Conservation (phyloP, 2,797 vertebrate genomes). For the Arctocebus calabarensis region DNA sequence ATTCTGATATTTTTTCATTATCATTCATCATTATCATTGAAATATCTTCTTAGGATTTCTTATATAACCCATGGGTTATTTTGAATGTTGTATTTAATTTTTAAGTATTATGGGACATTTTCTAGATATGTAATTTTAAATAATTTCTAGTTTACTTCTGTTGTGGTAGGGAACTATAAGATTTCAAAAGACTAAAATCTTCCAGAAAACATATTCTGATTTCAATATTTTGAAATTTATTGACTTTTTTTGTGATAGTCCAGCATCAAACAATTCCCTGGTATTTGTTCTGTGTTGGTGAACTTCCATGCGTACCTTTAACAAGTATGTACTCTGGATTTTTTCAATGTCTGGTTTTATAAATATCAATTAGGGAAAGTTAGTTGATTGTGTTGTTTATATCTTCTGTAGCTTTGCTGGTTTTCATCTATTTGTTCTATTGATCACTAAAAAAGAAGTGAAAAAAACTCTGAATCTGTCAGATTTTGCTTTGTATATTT, state of each 20-base stretch:
- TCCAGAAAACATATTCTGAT: background rate
- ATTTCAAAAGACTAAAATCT: background rate
- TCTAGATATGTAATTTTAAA: background rate
- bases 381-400: background rate
- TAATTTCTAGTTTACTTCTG: conserved; percentile 5
- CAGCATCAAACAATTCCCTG: too few species aligned
- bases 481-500: background rate
- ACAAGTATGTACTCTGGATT: background rate
- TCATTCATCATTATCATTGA: background rate
- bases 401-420: background rate
- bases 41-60: conserved; percentile 30
- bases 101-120: background rate
- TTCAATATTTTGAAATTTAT: background rate
- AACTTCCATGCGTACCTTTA: background rate
- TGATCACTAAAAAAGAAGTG: background rate
- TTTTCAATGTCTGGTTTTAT: background rate
- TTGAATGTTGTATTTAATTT: conserved; percentile 18
- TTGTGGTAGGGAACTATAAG: background rate
- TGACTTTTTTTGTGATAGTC: background rate
- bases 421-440: background rate
- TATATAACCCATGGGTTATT: background rate
- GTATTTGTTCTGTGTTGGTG: background rate
- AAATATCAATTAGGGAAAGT: background rate
- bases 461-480: background rate
- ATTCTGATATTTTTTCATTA: background rate